Evolutionary conservation across 2,113 vertebrate species (phyloP).

Genomic region (Datnioides undecimradiatus): DNA sequence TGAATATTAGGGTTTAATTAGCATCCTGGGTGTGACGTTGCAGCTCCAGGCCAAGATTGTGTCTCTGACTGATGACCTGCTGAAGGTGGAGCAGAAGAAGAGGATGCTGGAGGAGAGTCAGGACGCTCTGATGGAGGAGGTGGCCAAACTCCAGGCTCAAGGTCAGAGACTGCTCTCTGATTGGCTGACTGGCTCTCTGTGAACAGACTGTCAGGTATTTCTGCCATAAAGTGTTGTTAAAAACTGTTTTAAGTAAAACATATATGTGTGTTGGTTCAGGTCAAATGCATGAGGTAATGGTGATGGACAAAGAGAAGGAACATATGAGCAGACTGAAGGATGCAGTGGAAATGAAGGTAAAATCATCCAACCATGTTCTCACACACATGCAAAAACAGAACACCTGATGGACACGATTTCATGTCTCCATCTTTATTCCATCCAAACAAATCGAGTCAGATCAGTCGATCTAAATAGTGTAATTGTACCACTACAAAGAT

Average conservation of each 20-base stretch:
- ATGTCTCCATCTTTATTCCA: no score
- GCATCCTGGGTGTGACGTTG: not conserved
- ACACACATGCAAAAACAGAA: no score
- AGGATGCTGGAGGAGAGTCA: slow-evolving; percentile 92
- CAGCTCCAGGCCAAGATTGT: slow-evolving; percentile 93
- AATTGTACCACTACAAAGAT: no score
- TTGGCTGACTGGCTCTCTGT: not conserved
- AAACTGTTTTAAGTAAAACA: not conserved
- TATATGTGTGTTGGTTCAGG: slow-evolving; percentile 78
- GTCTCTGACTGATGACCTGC: slow-evolving; percentile 91
- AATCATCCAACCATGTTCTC: not conserved
- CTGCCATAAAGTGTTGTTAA: not conserved
- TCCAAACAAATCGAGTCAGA: no score
- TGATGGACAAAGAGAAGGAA: slow-evolving; percentile 80
- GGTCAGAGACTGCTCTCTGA: slow-evolving; percentile 44
- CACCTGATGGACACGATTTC: no score
- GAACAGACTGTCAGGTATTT: not conserved
- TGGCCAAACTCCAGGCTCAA: slow-evolving; percentile 89
- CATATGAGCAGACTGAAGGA: slow-evolving; percentile 75
- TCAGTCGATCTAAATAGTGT: no score
- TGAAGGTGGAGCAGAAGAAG: slow-evolving; percentile 92
- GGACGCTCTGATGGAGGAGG: slow-evolving; percentile 90
- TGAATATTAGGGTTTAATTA: not conserved
- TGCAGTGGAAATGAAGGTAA: slow-evolving; percentile 79
- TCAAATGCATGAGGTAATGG: slow-evolving; percentile 89